Base-by-base conservation (phyloP, 1,140 invertebrate species). In the Tigriopus japonicus region DNA sequence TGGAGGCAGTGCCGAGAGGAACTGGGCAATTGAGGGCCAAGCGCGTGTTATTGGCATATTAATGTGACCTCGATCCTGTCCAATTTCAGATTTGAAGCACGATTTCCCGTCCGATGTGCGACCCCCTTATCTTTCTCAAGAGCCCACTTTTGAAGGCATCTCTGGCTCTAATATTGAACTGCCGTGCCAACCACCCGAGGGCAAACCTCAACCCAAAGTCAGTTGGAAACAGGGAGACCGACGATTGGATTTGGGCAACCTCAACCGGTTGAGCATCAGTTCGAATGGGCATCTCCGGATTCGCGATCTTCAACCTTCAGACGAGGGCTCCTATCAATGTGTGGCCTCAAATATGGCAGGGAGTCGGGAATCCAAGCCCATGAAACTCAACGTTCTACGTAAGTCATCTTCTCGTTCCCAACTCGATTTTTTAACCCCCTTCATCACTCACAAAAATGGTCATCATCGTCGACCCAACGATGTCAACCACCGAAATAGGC, bases 101-200 rank as follows among this genome's bases (percentile, higher is more conserved):
- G 74, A 76, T 49, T 76, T 76, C 64, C 65, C 69, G 49, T 64
- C 68, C 17, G 62, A 66, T 13, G 75, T 70, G 0, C 64, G 70
- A 17, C 64, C 68, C 45, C 63, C 66, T 9, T 35, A 35, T 35
- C 28, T 35, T 35, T 35, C 28, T 35, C 28, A 35, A 35, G 28
- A 35, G 28, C 28, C 28, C 28, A 35, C 28, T 35, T 35, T 35
- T 10, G 65, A 67, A 1, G 72, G 68, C 7, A 69, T 71, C 6
- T 65, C 73, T 1, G 76, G 75, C 14, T 71, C 73, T 15, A 67
- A 67, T 24, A 72, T 72, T 0, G 65, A 69, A 10, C 66, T 78
- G 40, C 68, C 71, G 62, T 77, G 76, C 64, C 65, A 68, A 15
- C 74, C 76, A 12, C 76, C 76, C 0, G 67, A 66, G 60, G 75